These are phyloP conservation scores for Carettochelys insculpta DNA, from an alignment of 2,113 vertebrate species.

Conservation along the genomic window DNA sequence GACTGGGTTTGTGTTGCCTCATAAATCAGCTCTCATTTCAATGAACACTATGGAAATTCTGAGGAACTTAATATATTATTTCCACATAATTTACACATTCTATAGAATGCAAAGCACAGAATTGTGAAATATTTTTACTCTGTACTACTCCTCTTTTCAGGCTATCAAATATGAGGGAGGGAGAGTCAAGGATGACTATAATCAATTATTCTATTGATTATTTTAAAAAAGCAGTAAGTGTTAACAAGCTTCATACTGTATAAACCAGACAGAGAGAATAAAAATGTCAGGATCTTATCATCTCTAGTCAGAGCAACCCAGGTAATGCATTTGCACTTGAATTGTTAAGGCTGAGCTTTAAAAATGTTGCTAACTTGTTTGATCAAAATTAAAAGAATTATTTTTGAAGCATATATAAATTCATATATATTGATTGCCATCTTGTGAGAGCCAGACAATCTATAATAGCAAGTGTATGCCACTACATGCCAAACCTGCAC, in stretches of 20 bases:
- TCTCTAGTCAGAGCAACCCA: background rate
- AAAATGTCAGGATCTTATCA: background rate
- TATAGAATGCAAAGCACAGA: background rate
- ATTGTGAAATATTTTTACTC: background rate
- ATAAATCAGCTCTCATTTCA: conserved; percentile 14
- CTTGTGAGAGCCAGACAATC: accelerated
- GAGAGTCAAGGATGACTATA: background rate
- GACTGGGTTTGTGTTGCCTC: background rate
- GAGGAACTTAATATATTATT: background rate
- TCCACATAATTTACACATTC: background rate
- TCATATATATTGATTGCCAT: background rate
- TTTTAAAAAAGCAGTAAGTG: background rate
- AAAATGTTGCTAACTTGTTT: background rate
- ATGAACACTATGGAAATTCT: background rate
- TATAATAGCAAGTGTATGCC: background rate
- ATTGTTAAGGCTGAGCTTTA: background rate
- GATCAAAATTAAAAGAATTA: background rate
- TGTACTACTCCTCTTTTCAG: background rate
- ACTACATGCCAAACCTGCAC: background rate
- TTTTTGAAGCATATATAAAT: background rate
- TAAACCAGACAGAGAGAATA: background rate
- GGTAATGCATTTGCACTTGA: background rate
- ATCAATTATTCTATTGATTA: background rate
- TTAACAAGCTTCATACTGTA: background rate
- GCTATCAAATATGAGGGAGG: background rate